Base-by-base conservation (phyloP, 2,888 invertebrate genomes). In the Dendrolimus pini region DNA sequence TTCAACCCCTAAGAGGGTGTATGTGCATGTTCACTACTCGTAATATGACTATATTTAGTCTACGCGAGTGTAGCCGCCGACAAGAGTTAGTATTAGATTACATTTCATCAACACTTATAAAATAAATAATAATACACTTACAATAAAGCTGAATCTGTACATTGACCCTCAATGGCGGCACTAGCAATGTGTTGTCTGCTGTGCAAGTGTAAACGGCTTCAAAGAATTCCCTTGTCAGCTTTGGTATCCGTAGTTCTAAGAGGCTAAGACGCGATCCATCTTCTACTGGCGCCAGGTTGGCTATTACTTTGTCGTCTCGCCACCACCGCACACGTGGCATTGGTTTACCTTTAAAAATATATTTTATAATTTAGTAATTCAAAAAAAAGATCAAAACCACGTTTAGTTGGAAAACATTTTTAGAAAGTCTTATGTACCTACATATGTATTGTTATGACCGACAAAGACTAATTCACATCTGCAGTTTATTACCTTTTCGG, bases 151-250 rank as follows among this genome's bases (percentile, higher is more conserved):
- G 94, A 65, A 95, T 92, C 68, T 94, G 93, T 59, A 95, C 92
- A 60, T 92, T 92, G 59, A 94, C 93, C 52, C 93, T 91, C 62
- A 94, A 81, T 0, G 95, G 95, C 7, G 93, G 93, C 41, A 94
- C 94, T 62, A 94, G 83, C 55, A 93, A 92, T 55, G 94, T 95
- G 76, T 95, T 95, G 72, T 93, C 93, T 7, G 95, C 95, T 65
- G 94, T 93, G 73, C 95, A 95, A 12, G 94, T 93, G 79, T 94
- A 94, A 7, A 93, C 91, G 2, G 94, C 93, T 65, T 94, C 92
- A 57, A 94, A 91, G 77, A 94, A 94, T n/a, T 92, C 89, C 62
- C 95, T 84, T n/a, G 91, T 89, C 54, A 91, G 75, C 61, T 81
- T 83, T 0, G 85, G 78, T 71, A 89, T 82, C 65, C 77, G 77